Evolutionary conservation across 2,888 invertebrate species (phyloP).

Genomic region (Carpatolechia fugitivella): DNA sequence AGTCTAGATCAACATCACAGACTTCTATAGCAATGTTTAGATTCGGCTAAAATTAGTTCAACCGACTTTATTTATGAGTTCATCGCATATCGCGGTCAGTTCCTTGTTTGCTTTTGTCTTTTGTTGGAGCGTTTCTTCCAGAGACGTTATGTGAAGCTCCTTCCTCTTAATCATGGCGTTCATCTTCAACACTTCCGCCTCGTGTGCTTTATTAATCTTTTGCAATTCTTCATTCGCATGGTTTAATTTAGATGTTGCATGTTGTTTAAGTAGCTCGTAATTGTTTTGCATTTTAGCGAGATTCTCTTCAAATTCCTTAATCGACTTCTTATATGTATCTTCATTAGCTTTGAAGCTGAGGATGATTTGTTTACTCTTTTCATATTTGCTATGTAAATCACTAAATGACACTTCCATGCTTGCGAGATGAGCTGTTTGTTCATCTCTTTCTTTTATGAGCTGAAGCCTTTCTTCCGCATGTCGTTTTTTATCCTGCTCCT

Average conservation of each 20-base stretch:
- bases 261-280: slow-evolving; percentile 91
- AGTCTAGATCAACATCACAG: slow-evolving; percentile 46
- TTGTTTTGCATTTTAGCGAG: slow-evolving; percentile 87
- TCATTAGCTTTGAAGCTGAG: slow-evolving; percentile 80
- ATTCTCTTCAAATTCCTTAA: slow-evolving; percentile 84
- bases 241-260: slow-evolving; percentile 92
- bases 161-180: slow-evolving; percentile 92
- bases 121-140: slow-evolving; percentile 90
- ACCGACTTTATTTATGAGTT: slow-evolving; percentile 85
- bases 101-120: slow-evolving; percentile 94
- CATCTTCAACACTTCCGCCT: slow-evolving; percentile 90
- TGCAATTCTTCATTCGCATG: slow-evolving; percentile 88
- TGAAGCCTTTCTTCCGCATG: slow-evolving; percentile 73
- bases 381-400: slow-evolving; percentile 82
- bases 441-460: slow-evolving; percentile 79
- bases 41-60: slow-evolving; percentile 43
- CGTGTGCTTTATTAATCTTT: slow-evolving; percentile 83
- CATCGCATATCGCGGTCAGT: slow-evolving; percentile 94
- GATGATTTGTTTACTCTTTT: slow-evolving; percentile 82
- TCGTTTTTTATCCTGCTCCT: slow-evolving; percentile 82
- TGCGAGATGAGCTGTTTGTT: slow-evolving; percentile 79
- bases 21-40: slow-evolving; percentile 40
- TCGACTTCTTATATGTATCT: slow-evolving; percentile 83
- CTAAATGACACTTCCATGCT: slow-evolving; percentile 82
- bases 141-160: slow-evolving; percentile 89